These are phyloP conservation scores for Drosophila barbarae DNA, from an alignment of 2,888 invertebrate genomes.

Conservation along the genomic window DNA sequence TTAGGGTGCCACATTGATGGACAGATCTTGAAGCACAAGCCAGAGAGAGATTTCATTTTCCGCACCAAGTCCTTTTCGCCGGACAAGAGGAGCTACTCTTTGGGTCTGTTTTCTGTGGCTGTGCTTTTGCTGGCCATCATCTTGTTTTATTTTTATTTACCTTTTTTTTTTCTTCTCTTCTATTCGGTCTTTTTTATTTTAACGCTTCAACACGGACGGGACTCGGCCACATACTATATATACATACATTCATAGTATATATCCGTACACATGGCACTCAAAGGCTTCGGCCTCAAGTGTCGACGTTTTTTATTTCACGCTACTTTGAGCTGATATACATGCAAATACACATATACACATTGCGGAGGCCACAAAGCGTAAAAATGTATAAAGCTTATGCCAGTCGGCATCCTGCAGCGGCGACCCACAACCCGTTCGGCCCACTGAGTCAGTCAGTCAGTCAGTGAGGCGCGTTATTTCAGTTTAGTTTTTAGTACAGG, in stretches of 20 bases:
- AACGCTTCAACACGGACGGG: conserved; percentile 40
- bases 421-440: conserved; percentile 20
- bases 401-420: conserved; percentile 21
- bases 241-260: conserved; percentile 10
- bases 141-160: conserved; percentile 32
- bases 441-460: conserved; percentile 42
- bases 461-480: conserved; percentile 46
- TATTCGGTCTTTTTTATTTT: conserved; percentile 18
- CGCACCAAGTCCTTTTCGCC: conserved; percentile 15
- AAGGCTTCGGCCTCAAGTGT: conserved; percentile 45
- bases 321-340: conserved; percentile 57
- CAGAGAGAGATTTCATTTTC: conserved; percentile 34
- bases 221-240: conserved; percentile 4
- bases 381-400: conserved; percentile 62
- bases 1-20: conserved; percentile 39
- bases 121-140: conserved; percentile 23
- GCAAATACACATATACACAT: conserved; percentile 43
- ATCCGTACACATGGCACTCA: conserved; percentile 24
- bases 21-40: conserved; percentile 27
- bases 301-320: conserved; percentile 52
- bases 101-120: conserved; percentile 12
- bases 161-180: conserved; percentile 11
- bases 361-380: conserved; percentile 58
- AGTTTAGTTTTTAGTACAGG: conserved; percentile 49
- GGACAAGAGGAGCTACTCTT: conserved; percentile 10